These are phyloP conservation scores for Notospermus geniculatus DNA, from an alignment of 1,140 invertebrate species.

Conservation along the genomic window DNA sequence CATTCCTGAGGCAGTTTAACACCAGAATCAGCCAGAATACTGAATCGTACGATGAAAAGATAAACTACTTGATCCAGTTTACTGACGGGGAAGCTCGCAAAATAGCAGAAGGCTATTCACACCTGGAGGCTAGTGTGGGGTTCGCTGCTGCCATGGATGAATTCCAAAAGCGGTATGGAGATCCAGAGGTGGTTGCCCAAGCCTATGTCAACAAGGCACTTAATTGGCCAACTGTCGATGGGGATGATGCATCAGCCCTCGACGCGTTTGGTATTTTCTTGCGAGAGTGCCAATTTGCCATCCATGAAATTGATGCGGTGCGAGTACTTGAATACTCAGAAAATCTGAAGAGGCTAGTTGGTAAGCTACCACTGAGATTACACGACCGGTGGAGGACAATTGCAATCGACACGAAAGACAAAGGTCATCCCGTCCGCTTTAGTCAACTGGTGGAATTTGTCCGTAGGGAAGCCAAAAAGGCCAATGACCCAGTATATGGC, in stretches of 20 bases:
- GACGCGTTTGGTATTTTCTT: background rate
- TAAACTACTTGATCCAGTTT: background rate
- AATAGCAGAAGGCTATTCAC: background rate
- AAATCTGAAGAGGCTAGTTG: background rate
- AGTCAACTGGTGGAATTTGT: background rate
- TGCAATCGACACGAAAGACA: background rate
- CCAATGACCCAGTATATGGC: background rate
- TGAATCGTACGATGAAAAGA: background rate
- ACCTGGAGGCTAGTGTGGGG: background rate
- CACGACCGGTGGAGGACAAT: background rate
- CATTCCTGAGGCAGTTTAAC: background rate
- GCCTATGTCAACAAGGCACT: background rate
- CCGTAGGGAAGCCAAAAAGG: background rate
- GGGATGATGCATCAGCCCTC: background rate
- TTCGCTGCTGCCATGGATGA: background rate
- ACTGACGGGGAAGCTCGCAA: background rate
- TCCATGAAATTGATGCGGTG: background rate
- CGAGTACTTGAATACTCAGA: slow-evolving; percentile 2
- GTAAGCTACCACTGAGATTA: background rate
- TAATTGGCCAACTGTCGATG: background rate
- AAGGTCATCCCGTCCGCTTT: background rate
- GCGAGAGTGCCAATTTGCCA: background rate
- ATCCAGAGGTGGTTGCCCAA: background rate
- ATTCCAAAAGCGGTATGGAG: background rate
- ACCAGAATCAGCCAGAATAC: background rate